Evolutionary conservation across 2,888 invertebrate species (phyloP), one percentile per base, ranked within the genome.

Genomic region (Xestia ashworthii): DNA sequence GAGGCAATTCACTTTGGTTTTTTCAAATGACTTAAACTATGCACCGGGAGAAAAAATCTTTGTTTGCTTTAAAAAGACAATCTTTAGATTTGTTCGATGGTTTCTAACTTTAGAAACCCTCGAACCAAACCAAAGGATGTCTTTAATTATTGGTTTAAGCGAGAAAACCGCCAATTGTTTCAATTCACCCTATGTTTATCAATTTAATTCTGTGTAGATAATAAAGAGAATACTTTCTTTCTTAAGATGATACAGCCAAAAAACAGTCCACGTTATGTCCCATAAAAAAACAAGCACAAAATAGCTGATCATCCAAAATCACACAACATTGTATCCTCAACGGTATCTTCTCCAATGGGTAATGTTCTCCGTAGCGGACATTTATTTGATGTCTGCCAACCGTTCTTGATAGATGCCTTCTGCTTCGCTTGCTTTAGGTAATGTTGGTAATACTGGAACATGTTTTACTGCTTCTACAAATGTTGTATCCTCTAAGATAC

Each of bases 301-400:
- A 55, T 16, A 53, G 9, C n/a, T 58, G 22, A 32, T 5, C 64
- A 53, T 66, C 58, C 55, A 55, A 16, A 60, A 84, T 22, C 62
- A 55, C 64, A 75, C 1, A 48, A 75, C 55, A 84, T 79, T 48
- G 65, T 75, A 19, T 76, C 70, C 44, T 25, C 70, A 60, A 48
- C 32, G 64, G 50, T 88, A 87, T 90, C 88, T 86, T 76, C 74
- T 68, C 67, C 86, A 82, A 82, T 93, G 93, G 93, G 89, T 91
- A 93, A 94, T 94, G 89, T 89, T 87, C 71, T 74, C 72, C 66
- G 75, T 74, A 55, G 19, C 74, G 85, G 93, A 93, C 94, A 92
- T 94, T 92, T 92, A 94, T 94, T 93, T 93, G 93, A 94, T 93
- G 90, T 92, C 90, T 91, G 85, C 89, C 86, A 83, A 91, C 88